These are phyloP conservation scores for Pampusana beccarii DNA, from an alignment of 2,113 vertebrate species.

Conservation along the genomic window DNA sequence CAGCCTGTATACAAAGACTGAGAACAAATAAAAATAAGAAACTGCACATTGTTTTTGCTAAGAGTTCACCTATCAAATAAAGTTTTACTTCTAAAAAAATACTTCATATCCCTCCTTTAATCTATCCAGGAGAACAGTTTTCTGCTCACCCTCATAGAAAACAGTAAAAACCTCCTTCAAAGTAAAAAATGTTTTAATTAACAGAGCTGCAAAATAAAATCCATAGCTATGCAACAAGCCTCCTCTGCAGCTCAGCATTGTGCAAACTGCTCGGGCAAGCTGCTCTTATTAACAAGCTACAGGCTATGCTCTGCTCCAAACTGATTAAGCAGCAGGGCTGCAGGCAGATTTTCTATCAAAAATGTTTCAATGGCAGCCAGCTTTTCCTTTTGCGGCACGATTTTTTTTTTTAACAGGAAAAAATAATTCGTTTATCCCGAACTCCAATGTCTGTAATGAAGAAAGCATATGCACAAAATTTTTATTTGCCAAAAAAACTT, in stretches of 20 bases:
- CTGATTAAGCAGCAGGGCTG: slow-evolving; percentile 51
- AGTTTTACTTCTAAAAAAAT: not conserved
- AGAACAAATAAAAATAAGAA: slow-evolving; percentile 26
- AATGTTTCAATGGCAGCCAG: slow-evolving; percentile 17
- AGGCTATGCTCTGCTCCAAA: slow-evolving; percentile 29
- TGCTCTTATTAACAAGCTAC: slow-evolving; percentile 59
- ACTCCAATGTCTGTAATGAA: not conserved
- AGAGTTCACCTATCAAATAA: slow-evolving; percentile 17
- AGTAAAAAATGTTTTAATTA: slow-evolving; percentile 65
- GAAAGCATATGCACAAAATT: not conserved
- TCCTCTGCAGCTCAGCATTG: slow-evolving; percentile 24
- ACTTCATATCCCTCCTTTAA: slow-evolving; percentile 37
- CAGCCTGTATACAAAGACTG: not conserved
- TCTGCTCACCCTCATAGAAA: slow-evolving; percentile 43
- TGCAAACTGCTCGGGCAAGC: slow-evolving; percentile 4
- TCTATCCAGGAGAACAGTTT: slow-evolving; percentile 13
- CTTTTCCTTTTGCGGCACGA: not conserved
- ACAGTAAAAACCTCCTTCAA: slow-evolving; percentile 50
- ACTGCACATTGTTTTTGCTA: not conserved
- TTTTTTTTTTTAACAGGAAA: not conserved
- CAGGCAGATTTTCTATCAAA: slow-evolving; percentile 54
- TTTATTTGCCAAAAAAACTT: not conserved
- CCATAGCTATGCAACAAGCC: slow-evolving; percentile 20
- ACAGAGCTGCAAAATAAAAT: slow-evolving; percentile 59
- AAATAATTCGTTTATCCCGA: not conserved